Percentiles rank a stretch among this genome's conserved stretches.
These are phyloP conservation scores for Macaria notata DNA, from an alignment of 2,888 invertebrate species.

Conservation along the genomic window DNA sequence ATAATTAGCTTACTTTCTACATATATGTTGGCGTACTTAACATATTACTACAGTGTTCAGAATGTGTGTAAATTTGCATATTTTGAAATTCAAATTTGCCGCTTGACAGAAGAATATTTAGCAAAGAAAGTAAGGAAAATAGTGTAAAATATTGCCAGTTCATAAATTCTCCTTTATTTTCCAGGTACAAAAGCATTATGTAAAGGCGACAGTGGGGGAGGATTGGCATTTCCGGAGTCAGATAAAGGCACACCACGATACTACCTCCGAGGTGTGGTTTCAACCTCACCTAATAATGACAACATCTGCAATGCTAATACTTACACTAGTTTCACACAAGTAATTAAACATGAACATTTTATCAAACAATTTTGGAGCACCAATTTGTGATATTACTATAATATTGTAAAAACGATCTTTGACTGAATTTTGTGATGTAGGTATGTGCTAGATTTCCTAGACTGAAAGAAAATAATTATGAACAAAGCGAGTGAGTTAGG, in stretches of 20 bases:
- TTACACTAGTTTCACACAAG: slow-evolving; percentile 56
- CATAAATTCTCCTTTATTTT: slow-evolving; percentile 4
- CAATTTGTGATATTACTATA: slow-evolving; percentile 3
- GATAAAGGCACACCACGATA: slow-evolving; percentile 48
- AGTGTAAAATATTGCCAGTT: neutral
- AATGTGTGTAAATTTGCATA: neutral
- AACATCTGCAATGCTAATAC: slow-evolving; percentile 49
- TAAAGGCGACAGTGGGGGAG: slow-evolving; percentile 70
- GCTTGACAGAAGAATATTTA: neutral
- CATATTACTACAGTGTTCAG: neutral
- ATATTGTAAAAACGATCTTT: neutral
- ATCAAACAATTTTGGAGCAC: slow-evolving; percentile 42
- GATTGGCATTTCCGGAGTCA: slow-evolving; percentile 51
- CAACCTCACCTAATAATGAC: slow-evolving; percentile 54
- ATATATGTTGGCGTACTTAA: no score
- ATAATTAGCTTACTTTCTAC: no score
- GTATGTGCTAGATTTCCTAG: neutral
- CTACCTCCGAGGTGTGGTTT: slow-evolving; percentile 64
- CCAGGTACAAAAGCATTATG: slow-evolving; percentile 47
- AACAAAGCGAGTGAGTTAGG: no score
- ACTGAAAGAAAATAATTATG: neutral
- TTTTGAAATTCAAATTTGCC: neutral
- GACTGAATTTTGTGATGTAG: no score
- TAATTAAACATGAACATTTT: slow-evolving; percentile 54
- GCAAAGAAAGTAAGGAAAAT: no score